Conservation (phyloP, 2,113 vertebrate genomes). For the Cololabis saira region DNA sequence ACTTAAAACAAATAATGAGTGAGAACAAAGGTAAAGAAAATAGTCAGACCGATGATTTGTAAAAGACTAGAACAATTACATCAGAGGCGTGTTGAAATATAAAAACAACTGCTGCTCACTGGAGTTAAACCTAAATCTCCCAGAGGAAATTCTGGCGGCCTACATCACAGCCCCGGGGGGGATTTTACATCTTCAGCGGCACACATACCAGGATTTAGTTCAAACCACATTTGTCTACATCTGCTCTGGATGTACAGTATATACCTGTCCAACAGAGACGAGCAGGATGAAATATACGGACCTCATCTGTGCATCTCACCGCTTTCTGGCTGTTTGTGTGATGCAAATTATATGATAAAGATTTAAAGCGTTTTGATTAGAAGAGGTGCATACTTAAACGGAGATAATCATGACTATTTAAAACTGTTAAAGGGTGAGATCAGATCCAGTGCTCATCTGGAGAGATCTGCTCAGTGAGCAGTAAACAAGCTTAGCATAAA, state of each 20-base stretch:
- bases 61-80: not conserved
- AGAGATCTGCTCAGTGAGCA: no score
- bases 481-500: no score
- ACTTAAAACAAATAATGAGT: no score
- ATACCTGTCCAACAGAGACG: not conserved
- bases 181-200: conserved; percentile 3
- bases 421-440: no score
- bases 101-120: not conserved
- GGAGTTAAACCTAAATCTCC: not conserved
- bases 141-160: no score
- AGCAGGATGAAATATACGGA: not conserved
- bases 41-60: not conserved
- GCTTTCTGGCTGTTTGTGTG: not conserved
- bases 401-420: no score
- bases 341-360: not conserved
- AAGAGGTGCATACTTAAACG: no score
- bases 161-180: no score
- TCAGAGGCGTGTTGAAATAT: not conserved
- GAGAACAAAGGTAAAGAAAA: not conserved
- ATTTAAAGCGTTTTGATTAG: no score
- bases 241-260: not conserved
- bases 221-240: not conserved
- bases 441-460: no score
- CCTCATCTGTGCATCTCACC: not conserved
- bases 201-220: conserved; percentile 6